phyloP scores from a whole-genome alignment of 2,113 vertebrate genomes.

The Prunella fulvescens region DNA sequence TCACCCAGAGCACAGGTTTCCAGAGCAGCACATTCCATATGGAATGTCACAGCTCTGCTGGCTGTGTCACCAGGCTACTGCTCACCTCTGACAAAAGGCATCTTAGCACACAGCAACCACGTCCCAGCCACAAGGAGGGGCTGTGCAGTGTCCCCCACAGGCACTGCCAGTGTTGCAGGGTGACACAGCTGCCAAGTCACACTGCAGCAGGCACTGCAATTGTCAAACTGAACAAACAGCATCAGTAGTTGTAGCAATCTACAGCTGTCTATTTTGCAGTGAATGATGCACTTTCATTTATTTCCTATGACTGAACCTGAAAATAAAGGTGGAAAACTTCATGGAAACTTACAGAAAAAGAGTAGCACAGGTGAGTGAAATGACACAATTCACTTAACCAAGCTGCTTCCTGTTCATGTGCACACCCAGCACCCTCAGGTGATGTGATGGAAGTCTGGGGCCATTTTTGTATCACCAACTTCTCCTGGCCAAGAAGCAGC shows the following conservation, averaged over 20 bases:
- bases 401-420: neutral
- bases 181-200: neutral
- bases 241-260: neutral
- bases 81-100: neutral
- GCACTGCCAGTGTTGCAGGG: rapidly evolving
- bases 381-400: neutral
- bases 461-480: neutral
- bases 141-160: rapidly evolving
- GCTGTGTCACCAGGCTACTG: neutral
- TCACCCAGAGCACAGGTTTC: neutral
- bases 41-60: neutral
- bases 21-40: neutral
- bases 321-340: neutral
- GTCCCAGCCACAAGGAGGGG: neutral
- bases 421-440: rapidly evolving
- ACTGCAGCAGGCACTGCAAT: neutral
- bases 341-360: neutral
- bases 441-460: neutral
- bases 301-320: neutral
- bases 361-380: neutral
- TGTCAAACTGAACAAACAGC: neutral
- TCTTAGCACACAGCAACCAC: rapidly evolving
- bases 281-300: neutral
- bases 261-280: neutral
- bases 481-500: neutral